phyloP scores from a whole-genome alignment of 2,113 vertebrate species.

The Sturnira hondurensis region DNA sequence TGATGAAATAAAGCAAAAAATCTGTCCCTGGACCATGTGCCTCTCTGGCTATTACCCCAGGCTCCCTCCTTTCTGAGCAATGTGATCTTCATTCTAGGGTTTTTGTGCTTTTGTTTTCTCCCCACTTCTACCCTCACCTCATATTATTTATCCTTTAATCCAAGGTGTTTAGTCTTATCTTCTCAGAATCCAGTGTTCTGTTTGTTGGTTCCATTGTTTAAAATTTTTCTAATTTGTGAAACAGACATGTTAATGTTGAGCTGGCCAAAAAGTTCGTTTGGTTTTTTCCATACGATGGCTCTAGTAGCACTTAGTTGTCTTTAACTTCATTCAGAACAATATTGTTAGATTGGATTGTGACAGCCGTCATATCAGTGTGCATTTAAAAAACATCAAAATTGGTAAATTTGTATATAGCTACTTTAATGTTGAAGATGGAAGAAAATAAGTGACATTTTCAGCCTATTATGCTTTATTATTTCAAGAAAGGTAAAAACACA shows the following conservation, averaged over 20 bases:
- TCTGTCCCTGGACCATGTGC: neutral
- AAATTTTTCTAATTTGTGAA: neutral
- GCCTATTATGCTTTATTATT: too few relatives aligned
- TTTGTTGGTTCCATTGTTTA: neutral
- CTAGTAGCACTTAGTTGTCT: too few relatives aligned
- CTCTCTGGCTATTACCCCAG: neutral
- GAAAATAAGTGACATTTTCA: too few relatives aligned
- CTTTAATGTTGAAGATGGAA: too few relatives aligned
- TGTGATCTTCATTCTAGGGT: neutral
- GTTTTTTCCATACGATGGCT: too few relatives aligned
- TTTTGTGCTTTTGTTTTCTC: neutral
- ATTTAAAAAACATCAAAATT: too few relatives aligned
- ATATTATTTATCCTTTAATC: neutral
- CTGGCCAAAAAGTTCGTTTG: too few relatives aligned
- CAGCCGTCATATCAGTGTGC: too few relatives aligned
- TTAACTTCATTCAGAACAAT: too few relatives aligned
- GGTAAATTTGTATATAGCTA: too few relatives aligned
- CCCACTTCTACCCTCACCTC: fast-evolving
- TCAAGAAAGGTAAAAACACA: too few relatives aligned
- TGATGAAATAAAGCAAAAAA: neutral
- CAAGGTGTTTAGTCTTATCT: neutral
- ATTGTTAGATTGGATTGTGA: too few relatives aligned
- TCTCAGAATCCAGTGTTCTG: neutral
- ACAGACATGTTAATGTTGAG: neutral
- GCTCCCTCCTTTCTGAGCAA: neutral